Evolutionary conservation across 1,140 invertebrate species (phyloP).

Genomic region (Saccostrea echinata): DNA sequence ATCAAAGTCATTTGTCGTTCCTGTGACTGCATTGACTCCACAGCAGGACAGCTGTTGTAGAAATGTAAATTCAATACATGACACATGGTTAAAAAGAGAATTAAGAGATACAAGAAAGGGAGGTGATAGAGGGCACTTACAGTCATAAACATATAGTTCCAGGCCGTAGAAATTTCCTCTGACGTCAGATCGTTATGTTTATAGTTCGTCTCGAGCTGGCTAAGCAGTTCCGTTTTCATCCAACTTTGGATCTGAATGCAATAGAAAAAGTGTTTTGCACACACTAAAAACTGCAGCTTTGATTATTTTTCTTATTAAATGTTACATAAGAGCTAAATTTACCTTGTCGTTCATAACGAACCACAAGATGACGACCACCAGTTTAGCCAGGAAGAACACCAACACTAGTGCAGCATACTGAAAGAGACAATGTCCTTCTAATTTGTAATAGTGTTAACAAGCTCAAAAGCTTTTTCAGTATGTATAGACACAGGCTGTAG

Average conservation of each 20-base stretch:
- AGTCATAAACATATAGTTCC: slow-evolving; percentile 50
- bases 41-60: slow-evolving; percentile 42
- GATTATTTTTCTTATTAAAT: too few species aligned
- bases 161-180: slow-evolving; percentile 45
- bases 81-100: not conserved
- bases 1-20: slow-evolving; percentile 46
- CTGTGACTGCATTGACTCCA: slow-evolving; percentile 42
- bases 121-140: slow-evolving; percentile 13
- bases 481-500: too few species aligned
- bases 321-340: not conserved
- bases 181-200: slow-evolving; percentile 41
- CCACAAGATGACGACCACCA: slow-evolving; percentile 52
- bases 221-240: slow-evolving; percentile 25
- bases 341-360: slow-evolving; percentile 52
- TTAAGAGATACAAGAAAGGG: not conserved
- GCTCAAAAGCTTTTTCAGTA: too few species aligned
- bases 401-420: slow-evolving; percentile 51
- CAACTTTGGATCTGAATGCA: slow-evolving; percentile 20
- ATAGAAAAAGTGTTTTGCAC: not conserved
- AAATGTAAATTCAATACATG: not conserved
- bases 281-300: too few species aligned
- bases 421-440: not conserved
- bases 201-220: slow-evolving; percentile 37
- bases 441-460: too few species aligned
- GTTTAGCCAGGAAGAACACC: slow-evolving; percentile 49